Conservation (phyloP, 2,888 invertebrate genomes). For the Protodeltote pygarga region DNA sequence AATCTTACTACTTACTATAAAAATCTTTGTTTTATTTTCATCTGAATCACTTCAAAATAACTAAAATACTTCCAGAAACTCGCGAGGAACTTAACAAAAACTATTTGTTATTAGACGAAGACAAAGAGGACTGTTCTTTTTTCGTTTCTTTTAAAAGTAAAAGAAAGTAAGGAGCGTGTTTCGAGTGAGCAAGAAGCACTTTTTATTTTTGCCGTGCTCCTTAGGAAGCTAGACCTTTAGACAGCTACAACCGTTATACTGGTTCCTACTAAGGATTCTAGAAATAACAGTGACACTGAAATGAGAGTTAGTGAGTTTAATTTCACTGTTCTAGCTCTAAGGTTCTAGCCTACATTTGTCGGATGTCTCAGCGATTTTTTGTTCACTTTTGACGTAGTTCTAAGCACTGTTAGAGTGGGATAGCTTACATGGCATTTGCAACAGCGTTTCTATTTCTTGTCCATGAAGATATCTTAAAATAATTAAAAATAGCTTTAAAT, state of each 20-base stretch:
- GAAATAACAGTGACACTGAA: not conserved
- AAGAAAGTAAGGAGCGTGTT: conserved; percentile 30
- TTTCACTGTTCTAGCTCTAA: too few species aligned
- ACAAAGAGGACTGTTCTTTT: conserved; percentile 45
- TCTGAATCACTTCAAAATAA: conserved; percentile 2
- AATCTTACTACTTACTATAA: too few species aligned
- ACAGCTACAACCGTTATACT: not conserved
- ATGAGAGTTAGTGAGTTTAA: not conserved
- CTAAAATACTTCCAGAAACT: conserved; percentile 10
- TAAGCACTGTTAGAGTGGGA: too few species aligned
- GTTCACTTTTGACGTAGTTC: too few species aligned
- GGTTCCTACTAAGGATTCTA: conserved; percentile 3
- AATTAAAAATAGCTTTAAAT: too few species aligned
- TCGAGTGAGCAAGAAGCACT: conserved; percentile 21
- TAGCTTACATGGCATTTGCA: too few species aligned
- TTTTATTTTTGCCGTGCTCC: conserved; percentile 35
- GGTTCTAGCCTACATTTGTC: too few species aligned
- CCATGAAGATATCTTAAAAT: too few species aligned
- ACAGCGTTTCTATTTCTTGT: too few species aligned
- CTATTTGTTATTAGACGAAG: conserved; percentile 46
- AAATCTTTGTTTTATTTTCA: too few species aligned
- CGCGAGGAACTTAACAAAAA: conserved; percentile 26
- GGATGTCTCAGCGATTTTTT: too few species aligned
- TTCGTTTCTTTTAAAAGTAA: conserved; percentile 28
- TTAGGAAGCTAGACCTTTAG: conserved; percentile 26